Conservation (phyloP, 2,797 vertebrate species). For the Mormyrus hasselquistii region DNA sequence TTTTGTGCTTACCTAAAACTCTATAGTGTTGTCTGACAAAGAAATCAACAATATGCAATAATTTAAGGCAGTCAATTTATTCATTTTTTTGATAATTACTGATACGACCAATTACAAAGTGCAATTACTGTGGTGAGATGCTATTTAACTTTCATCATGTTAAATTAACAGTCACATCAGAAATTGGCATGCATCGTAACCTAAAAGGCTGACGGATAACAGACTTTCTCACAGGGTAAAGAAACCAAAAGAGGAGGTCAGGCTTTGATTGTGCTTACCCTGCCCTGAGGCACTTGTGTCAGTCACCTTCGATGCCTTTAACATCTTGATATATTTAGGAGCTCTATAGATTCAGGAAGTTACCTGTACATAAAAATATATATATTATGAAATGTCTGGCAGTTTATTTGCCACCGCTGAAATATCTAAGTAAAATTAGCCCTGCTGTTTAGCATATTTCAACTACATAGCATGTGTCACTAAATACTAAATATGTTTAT, state of each 20-base stretch:
- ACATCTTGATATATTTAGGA: constrained; percentile 46
- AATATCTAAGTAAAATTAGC: not conserved
- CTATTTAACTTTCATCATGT: not conserved
- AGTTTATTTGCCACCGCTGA: not conserved
- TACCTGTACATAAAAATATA: not conserved
- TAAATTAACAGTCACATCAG: not conserved
- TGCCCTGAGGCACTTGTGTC: constrained; percentile 61
- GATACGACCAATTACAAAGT: not conserved
- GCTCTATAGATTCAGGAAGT: not conserved
- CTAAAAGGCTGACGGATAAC: not conserved
- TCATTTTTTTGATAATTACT: not conserved
- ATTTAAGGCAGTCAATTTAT: not conserved
- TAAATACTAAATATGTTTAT: not conserved
- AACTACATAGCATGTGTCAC: not conserved
- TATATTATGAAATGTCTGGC: not conserved
- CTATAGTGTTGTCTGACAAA: not conserved
- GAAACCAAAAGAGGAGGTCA: not conserved
- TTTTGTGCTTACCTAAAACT: not conserved
- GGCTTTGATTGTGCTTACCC: constrained; percentile 40
- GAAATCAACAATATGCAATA: not conserved
- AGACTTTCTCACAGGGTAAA: not conserved
- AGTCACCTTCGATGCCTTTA: constrained; percentile 58
- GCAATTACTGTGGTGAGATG: not conserved
- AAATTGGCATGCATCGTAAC: not conserved
- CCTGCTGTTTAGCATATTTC: not conserved